These are phyloP conservation scores for Crypturellus undulatus DNA, from an alignment of 2,113 vertebrate genomes.

Conservation along the genomic window DNA sequence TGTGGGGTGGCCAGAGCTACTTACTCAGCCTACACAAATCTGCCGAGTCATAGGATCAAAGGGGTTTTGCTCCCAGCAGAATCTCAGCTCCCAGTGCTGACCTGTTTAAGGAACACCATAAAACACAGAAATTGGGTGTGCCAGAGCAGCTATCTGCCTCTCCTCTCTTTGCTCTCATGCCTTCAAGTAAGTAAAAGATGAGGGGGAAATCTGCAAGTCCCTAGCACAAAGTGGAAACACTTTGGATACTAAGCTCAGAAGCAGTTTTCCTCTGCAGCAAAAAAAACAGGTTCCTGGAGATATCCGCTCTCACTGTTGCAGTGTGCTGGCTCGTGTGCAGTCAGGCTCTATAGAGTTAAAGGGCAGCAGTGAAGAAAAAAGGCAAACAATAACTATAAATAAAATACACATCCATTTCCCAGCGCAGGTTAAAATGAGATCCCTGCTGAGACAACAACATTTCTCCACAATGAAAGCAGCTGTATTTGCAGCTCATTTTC, in stretches of 20 bases:
- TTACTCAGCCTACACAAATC: neutral
- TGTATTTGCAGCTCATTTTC: neutral
- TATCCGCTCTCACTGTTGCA: neutral
- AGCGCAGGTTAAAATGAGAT: neutral
- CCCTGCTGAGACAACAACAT: neutral
- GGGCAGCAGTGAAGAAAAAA: neutral
- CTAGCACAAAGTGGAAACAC: neutral
- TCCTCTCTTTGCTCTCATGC: neutral
- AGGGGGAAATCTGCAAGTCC: neutral
- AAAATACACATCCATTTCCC: neutral
- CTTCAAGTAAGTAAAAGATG: neutral
- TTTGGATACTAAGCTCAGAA: neutral
- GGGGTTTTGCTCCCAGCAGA: neutral
- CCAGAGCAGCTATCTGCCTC: neutral
- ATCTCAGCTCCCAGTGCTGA: neutral
- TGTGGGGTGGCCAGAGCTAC: neutral
- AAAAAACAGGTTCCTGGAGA: neutral
- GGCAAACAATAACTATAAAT: neutral
- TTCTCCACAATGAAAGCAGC: neutral
- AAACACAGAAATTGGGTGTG: neutral
- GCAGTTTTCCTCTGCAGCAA: neutral
- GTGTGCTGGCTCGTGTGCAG: neutral
- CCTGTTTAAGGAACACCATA: neutral
- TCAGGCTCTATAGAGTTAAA: neutral
- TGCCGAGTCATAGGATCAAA: neutral